These are phyloP conservation scores for Resseliella maxima DNA, from an alignment of 2,888 invertebrate species.

Conservation along the genomic window DNA sequence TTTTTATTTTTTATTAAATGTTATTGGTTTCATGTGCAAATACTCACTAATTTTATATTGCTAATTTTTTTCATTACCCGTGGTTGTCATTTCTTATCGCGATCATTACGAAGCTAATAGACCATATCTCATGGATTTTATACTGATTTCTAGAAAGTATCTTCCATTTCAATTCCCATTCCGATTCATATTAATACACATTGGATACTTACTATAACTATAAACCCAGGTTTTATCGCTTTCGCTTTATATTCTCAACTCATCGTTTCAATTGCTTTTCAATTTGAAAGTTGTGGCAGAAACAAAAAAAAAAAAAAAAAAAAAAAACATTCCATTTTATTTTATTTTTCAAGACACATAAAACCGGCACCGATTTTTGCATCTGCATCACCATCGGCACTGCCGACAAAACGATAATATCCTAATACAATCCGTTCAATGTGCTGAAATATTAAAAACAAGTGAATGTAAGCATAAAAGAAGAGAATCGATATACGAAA, in stretches of 20 bases:
- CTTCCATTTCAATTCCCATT: background rate
- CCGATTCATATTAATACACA: slow-evolving; percentile 9
- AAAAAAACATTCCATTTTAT: slow-evolving; percentile 4
- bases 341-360: background rate
- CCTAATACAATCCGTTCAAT: background rate
- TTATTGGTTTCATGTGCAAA: no score
- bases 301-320: background rate
- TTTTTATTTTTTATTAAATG: no score
- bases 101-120: no score
- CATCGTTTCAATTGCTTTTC: slow-evolving; percentile 29
- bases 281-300: background rate
- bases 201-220: slow-evolving; percentile 11
- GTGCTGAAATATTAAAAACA: slow-evolving; percentile 44
- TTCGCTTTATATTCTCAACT: background rate
- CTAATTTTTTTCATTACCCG: no score
- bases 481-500: background rate
- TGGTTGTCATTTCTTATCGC: no score
- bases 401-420: no score
- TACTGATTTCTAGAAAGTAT: background rate
- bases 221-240: background rate
- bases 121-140: background rate
- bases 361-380: background rate
- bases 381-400: slow-evolving; percentile 43
- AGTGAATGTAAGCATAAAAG: background rate
- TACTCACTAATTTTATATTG: no score